Conservation (phyloP, 2,888 invertebrate species). For the Dasypolia templi region DNA sequence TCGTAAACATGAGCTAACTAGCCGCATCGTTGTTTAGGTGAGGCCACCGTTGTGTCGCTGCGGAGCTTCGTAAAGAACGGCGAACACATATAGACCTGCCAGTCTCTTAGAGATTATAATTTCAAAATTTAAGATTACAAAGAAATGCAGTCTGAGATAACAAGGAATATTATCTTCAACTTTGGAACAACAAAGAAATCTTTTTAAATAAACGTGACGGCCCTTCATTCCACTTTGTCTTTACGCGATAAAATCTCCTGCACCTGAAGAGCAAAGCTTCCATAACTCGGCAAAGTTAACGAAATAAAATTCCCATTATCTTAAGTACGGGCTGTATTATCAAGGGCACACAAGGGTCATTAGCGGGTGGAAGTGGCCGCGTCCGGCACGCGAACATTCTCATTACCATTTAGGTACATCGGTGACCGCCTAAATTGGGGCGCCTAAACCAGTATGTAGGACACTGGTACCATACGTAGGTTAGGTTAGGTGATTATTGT, state of each 20-base stretch:
- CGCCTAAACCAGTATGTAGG: constrained; percentile 41
- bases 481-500: constrained; percentile 33
- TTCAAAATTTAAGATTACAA: not conserved
- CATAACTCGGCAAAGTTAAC: constrained; percentile 41
- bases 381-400: constrained; percentile 64
- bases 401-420: constrained; percentile 60
- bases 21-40: constrained; percentile 17
- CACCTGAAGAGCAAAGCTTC: constrained; percentile 42
- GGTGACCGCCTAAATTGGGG: constrained; percentile 50
- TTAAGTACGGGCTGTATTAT: constrained; percentile 63
- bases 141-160: not conserved
- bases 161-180: constrained; percentile 16
- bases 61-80: not conserved
- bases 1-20: constrained; percentile 51
- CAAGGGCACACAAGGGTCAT: constrained; percentile 67
- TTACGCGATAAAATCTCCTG: constrained; percentile 26
- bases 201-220: constrained; percentile 12
- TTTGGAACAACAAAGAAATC: not conserved
- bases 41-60: constrained; percentile 11
- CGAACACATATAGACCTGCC: not conserved
- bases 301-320: constrained; percentile 60
- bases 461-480: constrained; percentile 36
- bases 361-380: constrained; percentile 70
- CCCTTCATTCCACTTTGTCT: constrained; percentile 17
- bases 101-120: not conserved